Base-by-base conservation (phyloP, 2,113 vertebrate genomes). In the Cyanoliseus patagonus region DNA sequence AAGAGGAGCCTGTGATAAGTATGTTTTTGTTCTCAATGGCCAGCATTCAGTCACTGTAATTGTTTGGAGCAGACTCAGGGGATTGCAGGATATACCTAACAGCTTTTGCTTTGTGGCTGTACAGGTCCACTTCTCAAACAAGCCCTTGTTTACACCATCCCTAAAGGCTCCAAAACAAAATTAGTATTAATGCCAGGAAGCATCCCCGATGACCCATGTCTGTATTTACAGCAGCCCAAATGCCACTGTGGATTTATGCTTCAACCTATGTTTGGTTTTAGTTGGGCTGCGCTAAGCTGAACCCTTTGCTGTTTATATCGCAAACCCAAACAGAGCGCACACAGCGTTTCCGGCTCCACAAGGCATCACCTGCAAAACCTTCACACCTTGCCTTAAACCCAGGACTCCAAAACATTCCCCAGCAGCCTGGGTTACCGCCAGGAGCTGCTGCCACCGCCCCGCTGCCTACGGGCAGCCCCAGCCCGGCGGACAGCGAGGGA, bases 321-420 rank as follows among this genome's bases (percentile, higher is more conserved):
- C 46, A 18, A 24, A 61, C 52, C 14, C 19, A 16, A 41, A 12
- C 16, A 7, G 25, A n/a, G 44, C 10, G 1, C 52, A 20, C 35
- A 18, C 24, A 11, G 9, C 3, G 22, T 2, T 33, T 30, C 14
- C 66, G 6, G 11, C 3, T 37, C 47, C 85, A 0, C 49, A 13
- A 47, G 55, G 37, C 46, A 53, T 28, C 70, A 7, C 3, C 7
- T n/a, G n/a, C 27, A 68, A 30, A 80, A n/a, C 77, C 88, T 69
- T 6, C 41, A 47, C 33, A 9, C 77, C 33, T 5, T 10, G 57
- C 33, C 57, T 59, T 59, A 59, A 59, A 35, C 57, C 20, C 57
- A 59, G 33, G 20, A n/a, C 57, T n/a, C 57, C 20, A 35, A n/a
- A n/a, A 59, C 57, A 22, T 13, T 20, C 55, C 19, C 55, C 55